Base-by-base conservation (phyloP, 2,113 vertebrate species). In the Corvus cornix region DNA sequence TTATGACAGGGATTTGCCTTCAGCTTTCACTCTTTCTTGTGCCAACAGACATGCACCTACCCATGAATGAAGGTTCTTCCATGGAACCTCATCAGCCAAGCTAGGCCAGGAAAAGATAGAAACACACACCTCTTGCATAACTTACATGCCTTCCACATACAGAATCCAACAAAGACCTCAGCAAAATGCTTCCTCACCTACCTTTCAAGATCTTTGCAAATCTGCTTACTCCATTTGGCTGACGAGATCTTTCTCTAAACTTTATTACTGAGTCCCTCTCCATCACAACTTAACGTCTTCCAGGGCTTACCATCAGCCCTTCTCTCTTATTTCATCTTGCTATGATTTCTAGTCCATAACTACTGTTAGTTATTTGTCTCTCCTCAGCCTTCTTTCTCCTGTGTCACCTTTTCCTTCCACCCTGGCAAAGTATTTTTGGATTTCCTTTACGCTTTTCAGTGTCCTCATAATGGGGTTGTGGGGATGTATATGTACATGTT, bases 401-500 rank as follows among this genome's bases (percentile, higher is more conserved):
- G 22, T 31, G 22, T n/a, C 49, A 60, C 64, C 35, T n/a, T 69
- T 66, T 14, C 23, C 19, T 59, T 79, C 26, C 31, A 55, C 31
- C 46, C 60, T 64, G 30, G 39, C 23, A 43, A 68, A 68, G 62
- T 7, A 31, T 26, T 53, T 78, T 17, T 22, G 22, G 4, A 56
- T 64, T 79, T 92, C 31, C 59, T 62, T 63, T 15, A 46, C 4
- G 11, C 20, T 90, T 91, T 68, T 33, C 55, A 66, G 17, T 20
- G 8, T 41, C 43, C 43, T 70, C 10, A 58, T 56, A 69, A 81
- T 12, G 10, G 12, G 41, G 10, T 7, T 26, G 26, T 2, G 2
- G 16, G 28, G 22, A 16, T 22, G 6, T 19, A 12, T 27, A 21
- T 4, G 9, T 11, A 28, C 0, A 0, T 60, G 28, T 7, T 51